Conservation (phyloP, 1,140 invertebrate genomes). For the Drosophila cardini region DNA sequence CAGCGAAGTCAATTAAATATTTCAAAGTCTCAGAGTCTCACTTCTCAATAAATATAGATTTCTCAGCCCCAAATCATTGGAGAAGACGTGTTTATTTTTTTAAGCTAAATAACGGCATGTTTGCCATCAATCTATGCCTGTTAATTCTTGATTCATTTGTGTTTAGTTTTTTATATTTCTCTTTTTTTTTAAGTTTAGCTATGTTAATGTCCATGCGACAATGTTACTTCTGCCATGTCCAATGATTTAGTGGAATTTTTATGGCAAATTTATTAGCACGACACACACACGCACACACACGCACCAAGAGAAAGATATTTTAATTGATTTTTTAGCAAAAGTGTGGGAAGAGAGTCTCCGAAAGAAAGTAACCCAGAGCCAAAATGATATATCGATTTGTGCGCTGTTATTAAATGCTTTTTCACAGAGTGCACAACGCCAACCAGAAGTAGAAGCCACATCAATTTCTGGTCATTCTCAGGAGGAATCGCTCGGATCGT, state of each 20-base stretch:
- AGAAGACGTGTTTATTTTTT: slow-evolving; percentile 16
- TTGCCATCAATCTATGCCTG: slow-evolving; percentile 42
- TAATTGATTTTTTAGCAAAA: slow-evolving; percentile 79
- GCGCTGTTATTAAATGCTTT: slow-evolving; percentile 81
- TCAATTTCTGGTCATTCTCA: slow-evolving; percentile 71
- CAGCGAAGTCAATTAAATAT: background rate
- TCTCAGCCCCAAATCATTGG: slow-evolving; percentile 11
- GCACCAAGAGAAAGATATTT: slow-evolving; percentile 67
- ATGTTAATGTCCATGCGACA: slow-evolving; percentile 66
- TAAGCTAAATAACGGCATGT: slow-evolving; percentile 42
- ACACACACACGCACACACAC: background rate
- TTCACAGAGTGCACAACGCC: slow-evolving; percentile 51
- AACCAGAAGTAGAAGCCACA: slow-evolving; percentile 70
- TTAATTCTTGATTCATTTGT: slow-evolving; percentile 42
- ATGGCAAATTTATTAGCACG: slow-evolving; percentile 79
- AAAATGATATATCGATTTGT: slow-evolving; percentile 79
- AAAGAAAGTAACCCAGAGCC: slow-evolving; percentile 67
- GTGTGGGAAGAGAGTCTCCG: slow-evolving; percentile 68
- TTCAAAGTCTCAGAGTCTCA: slow-evolving; percentile 17
- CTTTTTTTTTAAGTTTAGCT: slow-evolving; percentile 18
- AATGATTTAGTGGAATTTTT: slow-evolving; percentile 82
- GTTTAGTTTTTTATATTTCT: slow-evolving; percentile 23
- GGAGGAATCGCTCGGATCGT: slow-evolving; percentile 37
- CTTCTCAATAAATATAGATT: slow-evolving; percentile 8
- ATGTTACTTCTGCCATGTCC: slow-evolving; percentile 57